These are phyloP conservation scores for Alloplasta piceator DNA, from an alignment of 2,888 invertebrate genomes.

Conservation along the genomic window DNA sequence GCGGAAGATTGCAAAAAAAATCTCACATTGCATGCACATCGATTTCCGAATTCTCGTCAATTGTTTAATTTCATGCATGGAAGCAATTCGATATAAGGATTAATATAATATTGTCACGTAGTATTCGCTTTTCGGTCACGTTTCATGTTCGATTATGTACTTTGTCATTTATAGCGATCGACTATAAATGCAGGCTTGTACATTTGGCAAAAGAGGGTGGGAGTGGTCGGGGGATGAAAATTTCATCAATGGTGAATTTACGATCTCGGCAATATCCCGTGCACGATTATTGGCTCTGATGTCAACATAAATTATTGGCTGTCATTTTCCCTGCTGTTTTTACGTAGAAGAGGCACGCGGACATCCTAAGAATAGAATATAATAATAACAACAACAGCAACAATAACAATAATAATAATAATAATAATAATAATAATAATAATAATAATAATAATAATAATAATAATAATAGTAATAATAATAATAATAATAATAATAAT, in stretches of 20 bases:
- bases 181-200: conserved; percentile 19
- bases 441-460: background rate
- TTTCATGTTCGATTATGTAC: background rate
- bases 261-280: conserved; percentile 21
- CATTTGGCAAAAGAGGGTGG: background rate
- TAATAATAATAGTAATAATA: no score
- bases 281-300: conserved; percentile 39
- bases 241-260: conserved; percentile 22
- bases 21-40: no score
- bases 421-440: background rate
- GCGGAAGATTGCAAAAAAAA: no score
- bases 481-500: background rate
- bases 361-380: background rate
- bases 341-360: conserved; percentile 6
- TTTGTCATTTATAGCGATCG: conserved; percentile 34
- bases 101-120: no score
- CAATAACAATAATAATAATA: background rate
- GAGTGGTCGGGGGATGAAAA: conserved; percentile 12
- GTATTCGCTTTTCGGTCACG: background rate
- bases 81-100: no score
- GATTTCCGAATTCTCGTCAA: no score
- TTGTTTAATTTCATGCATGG: no score
- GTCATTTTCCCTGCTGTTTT: background rate
- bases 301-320: conserved; percentile 37
- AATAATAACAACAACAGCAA: no score